Conservation (phyloP, 2,888 invertebrate genomes). For the Coleophora flavipennella region DNA sequence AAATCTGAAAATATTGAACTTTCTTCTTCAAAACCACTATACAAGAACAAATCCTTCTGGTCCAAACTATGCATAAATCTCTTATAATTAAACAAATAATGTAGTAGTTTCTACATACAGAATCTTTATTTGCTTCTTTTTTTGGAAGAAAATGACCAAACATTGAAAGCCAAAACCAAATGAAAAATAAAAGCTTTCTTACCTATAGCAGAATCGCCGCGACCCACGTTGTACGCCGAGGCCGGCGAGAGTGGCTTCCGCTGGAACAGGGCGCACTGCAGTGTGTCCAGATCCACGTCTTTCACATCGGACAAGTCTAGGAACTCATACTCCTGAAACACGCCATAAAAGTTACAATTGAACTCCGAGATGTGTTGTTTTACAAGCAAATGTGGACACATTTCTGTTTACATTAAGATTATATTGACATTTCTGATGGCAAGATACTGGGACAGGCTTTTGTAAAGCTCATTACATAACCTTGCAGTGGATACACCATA, state of each 20-base stretch:
- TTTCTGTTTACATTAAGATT: not conserved
- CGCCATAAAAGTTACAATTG: slow-evolving; percentile 32
- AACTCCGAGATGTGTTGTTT: slow-evolving; percentile 6
- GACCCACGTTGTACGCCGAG: slow-evolving; percentile 34
- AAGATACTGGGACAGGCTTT: not conserved
- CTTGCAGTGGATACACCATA: too few species aligned
- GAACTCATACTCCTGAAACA: slow-evolving; percentile 78
- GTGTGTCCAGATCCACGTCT: slow-evolving; percentile 76
- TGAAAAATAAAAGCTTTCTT: slow-evolving; percentile 10
- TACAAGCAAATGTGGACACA: not conserved
- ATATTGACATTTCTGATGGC: not conserved
- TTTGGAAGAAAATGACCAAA: too few species aligned
- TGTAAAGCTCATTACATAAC: too few species aligned
- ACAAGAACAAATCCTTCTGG: too few species aligned
- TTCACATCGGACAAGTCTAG: slow-evolving; percentile 82
- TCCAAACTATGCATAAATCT: too few species aligned
- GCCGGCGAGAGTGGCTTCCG: slow-evolving; percentile 36
- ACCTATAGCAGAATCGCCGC: slow-evolving; percentile 54
- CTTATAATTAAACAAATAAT: too few species aligned
- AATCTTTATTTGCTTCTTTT: too few species aligned
- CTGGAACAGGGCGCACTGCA: slow-evolving; percentile 74
- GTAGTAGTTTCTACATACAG: too few species aligned
- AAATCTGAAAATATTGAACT: too few species aligned
- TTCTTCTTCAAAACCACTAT: too few species aligned
- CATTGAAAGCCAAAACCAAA: too few species aligned